Evolutionary conservation across 2,797 vertebrate genomes (phyloP).

Genomic region (Melopsittacus undulatus): DNA sequence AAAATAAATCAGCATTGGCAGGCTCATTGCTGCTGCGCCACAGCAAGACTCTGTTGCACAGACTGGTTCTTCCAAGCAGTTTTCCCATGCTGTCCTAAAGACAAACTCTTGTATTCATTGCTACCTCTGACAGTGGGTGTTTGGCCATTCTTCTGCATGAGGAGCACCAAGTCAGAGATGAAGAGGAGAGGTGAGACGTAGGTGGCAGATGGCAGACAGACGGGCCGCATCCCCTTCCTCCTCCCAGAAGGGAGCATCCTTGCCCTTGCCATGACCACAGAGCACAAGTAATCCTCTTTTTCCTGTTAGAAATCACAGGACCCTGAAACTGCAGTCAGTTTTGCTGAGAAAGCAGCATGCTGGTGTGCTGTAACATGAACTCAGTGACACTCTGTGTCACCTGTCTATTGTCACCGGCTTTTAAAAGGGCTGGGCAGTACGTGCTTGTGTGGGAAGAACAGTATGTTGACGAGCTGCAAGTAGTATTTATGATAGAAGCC

Average conservation of each 20-base stretch:
- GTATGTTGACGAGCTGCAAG: background rate
- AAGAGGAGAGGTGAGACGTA: background rate
- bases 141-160: background rate
- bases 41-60: background rate
- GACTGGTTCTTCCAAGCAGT: background rate
- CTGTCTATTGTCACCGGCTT: background rate
- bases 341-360: background rate
- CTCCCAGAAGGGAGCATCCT: background rate
- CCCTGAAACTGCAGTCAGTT: background rate
- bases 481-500: background rate
- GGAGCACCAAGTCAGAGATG: background rate
- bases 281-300: background rate
- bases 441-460: background rate
- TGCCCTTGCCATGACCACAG: background rate
- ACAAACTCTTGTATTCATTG: background rate
- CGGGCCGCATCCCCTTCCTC: fast-evolving
- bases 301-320: background rate
- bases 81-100: background rate
- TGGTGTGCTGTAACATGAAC: background rate
- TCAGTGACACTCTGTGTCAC: background rate
- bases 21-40: background rate
- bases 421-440: background rate
- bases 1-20: background rate
- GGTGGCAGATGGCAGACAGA: background rate
- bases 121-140: background rate